These are phyloP conservation scores for Drosophila gaucha DNA, from an alignment of 2,888 invertebrate genomes.

Conservation along the genomic window DNA sequence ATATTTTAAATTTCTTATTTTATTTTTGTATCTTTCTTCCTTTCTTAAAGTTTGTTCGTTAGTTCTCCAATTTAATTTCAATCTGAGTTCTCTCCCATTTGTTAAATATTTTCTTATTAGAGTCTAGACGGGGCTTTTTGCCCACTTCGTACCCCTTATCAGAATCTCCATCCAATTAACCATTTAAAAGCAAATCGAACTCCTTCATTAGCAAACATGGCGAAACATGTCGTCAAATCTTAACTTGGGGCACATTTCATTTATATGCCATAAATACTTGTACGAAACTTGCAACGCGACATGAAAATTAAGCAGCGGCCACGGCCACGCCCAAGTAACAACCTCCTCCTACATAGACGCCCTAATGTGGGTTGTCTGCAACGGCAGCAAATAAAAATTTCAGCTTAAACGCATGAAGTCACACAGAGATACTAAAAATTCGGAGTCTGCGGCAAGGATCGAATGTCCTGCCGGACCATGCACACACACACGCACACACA, in stretches of 20 bases:
- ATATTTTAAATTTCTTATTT: too few species aligned
- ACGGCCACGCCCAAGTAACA: constrained; percentile 13
- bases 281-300: constrained; percentile 70
- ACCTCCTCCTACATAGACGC: background rate
- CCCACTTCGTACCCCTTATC: background rate
- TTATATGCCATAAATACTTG: constrained; percentile 75
- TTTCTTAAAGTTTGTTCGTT: background rate
- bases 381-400: constrained; percentile 64
- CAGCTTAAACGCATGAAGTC: constrained; percentile 80
- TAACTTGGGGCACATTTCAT: constrained; percentile 53
- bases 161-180: constrained; percentile 48
- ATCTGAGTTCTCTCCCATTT: background rate
- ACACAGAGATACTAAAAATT: constrained; percentile 78
- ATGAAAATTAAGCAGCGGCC: constrained; percentile 68
- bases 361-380: constrained; percentile 51
- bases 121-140: background rate
- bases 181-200: constrained; percentile 67
- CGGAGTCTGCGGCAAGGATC: constrained; percentile 59
- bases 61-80: background rate
- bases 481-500: background rate
- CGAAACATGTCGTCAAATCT: constrained; percentile 39
- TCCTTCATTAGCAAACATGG: constrained; percentile 73
- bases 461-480: constrained; percentile 26
- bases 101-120: background rate
- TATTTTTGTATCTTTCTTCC: background rate